A percentile compares a stretch with the other conserved stretches of the same genome.
These are phyloP conservation scores for Staurois parvus DNA, from an alignment of 2,797 vertebrate genomes.

Conservation along the genomic window DNA sequence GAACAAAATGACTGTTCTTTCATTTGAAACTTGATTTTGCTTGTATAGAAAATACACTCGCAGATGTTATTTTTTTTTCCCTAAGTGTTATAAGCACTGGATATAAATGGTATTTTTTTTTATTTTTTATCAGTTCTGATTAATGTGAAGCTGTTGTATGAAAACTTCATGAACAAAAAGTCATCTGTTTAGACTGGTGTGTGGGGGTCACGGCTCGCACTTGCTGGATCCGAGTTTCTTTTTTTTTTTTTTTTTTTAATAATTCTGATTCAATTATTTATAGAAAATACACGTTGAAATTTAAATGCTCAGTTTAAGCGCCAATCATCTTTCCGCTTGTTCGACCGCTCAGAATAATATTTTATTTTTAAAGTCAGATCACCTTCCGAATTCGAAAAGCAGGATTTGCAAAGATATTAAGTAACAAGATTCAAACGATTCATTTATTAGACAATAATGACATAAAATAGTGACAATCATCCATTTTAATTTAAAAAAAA, in stretches of 20 bases:
- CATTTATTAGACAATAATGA: no score
- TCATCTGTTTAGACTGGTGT: conserved; percentile 92
- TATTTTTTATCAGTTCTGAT: conserved; percentile 99
- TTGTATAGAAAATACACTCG: conserved; percentile 82
- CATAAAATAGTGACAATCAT: conserved; percentile 26
- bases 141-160: conserved; percentile 99
- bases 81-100: conserved; percentile 99
- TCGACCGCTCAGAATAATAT: no score
- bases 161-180: conserved; percentile 92
- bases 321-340: no score
- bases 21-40: conserved; percentile 98
- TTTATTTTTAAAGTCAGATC: no score
- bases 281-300: conserved; percentile 92
- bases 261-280: conserved; percentile 95
- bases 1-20: conserved; percentile 91
- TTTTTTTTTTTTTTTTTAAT: conserved; percentile 78
- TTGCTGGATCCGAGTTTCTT: conserved; percentile 56
- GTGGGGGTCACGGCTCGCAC: conserved; percentile 90
- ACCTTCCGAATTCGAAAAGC: no score
- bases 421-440: no score
- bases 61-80: conserved; percentile 82
- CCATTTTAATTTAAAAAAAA: not conserved
- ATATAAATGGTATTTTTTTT: conserved; percentile 99
- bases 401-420: no score
- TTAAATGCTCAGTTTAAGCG: conserved; percentile 84